A percentile compares a stretch with the other conserved stretches of the same genome.
These are phyloP conservation scores for Drosophila kambysellisi DNA, from an alignment of 2,888 invertebrate genomes.

Conservation along the genomic window DNA sequence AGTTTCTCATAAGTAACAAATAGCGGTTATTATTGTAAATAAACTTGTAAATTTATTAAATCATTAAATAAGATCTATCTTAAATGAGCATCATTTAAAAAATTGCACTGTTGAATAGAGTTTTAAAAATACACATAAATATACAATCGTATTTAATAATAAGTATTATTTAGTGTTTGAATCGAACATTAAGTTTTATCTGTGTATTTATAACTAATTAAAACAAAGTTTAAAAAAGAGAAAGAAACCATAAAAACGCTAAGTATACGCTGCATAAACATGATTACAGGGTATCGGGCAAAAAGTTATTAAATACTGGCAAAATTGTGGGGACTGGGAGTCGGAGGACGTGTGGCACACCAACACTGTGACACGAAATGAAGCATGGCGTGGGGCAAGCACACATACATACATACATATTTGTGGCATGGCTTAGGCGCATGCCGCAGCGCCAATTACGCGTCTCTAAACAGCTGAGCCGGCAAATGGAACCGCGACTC, in stretches of 20 bases:
- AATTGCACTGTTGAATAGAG: background rate
- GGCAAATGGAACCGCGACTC: conserved; percentile 9
- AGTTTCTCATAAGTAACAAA: background rate
- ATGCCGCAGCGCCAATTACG: conserved; percentile 71
- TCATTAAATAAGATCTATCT: background rate
- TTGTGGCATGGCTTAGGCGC: conserved; percentile 57
- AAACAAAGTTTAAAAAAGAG: background rate
- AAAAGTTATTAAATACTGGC: conserved; percentile 73
- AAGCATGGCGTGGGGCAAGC: conserved; percentile 56
- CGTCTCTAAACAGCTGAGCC: conserved; percentile 72
- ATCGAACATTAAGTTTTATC: background rate
- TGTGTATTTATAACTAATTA: background rate
- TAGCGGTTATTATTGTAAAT: background rate
- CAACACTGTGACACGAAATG: conserved; percentile 67
- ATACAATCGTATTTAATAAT: background rate
- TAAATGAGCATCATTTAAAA: background rate
- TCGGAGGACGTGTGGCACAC: conserved; percentile 53
- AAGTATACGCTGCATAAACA: background rate
- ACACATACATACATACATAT: conserved; percentile 6
- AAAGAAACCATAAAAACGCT: background rate
- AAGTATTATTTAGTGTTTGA: background rate
- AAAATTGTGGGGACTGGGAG: conserved; percentile 20
- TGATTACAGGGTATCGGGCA: conserved; percentile 44
- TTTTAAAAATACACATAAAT: background rate
- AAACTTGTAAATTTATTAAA: background rate